Evolutionary conservation across 2,797 vertebrate genomes (phyloP), one percentile per base, ranked within the genome.

Genomic region (Limnodromus scolopaceus): DNA sequence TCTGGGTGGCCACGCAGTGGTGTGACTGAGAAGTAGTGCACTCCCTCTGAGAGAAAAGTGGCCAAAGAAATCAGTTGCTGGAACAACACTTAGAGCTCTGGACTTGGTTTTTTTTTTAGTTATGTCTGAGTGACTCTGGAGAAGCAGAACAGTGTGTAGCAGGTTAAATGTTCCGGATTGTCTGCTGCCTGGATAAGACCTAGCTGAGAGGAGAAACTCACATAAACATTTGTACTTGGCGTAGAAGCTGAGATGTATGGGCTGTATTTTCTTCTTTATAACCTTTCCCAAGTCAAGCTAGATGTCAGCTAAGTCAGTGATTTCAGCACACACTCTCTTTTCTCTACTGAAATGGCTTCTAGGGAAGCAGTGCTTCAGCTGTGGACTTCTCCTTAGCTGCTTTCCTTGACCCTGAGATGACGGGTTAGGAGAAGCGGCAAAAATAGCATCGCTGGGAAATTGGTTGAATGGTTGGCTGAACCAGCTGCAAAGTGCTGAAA

Each of bases 1-100:
- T 53, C 10, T 2, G 61, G 16, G 30, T 46, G 38, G 30, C 43
- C 0, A 0, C 22, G 34, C n/a, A 36, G 34, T 10, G 9, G 5
- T 51, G 43, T 46, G 63, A 46, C 38, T 85, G 34, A 58, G 74
- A 30, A 51, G 18, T 36, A 41, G 18, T 7, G 18, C 23, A n/a
- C 39, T n/a, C 39, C 22, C 49, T 75, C 13, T 46, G 49, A 54
- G 14, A 58, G 45, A 28, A 34, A 41, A 69, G 64, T 25, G 14
- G 5, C 39, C 30, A 28, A 28, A 5, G 45, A 84, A 84, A 8
- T 34, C 45, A 20, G n/a, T 36, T 78, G 36, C 66, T 80, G 22
- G n/a, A 74, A 51, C 48, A 69, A 15, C 15, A 23, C 0, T 5
- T 51, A 24, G 14, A 45, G 43, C 30, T 69, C 38, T 58, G 55